phyloP scores from a whole-genome alignment of 2,113 vertebrate genomes.

The Vicugna pacos region DNA sequence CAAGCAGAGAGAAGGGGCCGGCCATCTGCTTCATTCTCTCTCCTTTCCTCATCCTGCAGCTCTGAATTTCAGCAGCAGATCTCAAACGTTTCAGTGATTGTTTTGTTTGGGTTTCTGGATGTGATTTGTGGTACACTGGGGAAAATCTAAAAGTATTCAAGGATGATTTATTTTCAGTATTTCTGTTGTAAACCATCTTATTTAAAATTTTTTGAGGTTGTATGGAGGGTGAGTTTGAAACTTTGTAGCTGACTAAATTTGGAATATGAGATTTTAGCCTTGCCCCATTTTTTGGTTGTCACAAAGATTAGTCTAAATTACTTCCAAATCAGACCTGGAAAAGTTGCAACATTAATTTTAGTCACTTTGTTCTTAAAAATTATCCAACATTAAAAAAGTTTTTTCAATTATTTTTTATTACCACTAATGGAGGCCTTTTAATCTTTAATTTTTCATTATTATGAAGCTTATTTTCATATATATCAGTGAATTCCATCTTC shows the following conservation, averaged over 20 bases:
- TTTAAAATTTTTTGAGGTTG: constrained; percentile 77
- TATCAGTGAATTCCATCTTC: neutral
- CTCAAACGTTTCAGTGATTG: constrained; percentile 68
- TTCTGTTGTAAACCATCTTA: constrained; percentile 83
- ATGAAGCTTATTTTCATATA: neutral
- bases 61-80: constrained; percentile 64
- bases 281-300: constrained; percentile 61
- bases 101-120: constrained; percentile 83
- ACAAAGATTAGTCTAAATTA: constrained; percentile 71
- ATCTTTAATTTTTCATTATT: neutral
- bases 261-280: constrained; percentile 78
- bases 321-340: constrained; percentile 47
- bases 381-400: constrained; percentile 1
- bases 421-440: neutral
- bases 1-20: neutral
- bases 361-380: constrained; percentile 36
- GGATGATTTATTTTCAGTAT: constrained; percentile 85
- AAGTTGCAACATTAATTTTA: constrained; percentile 69
- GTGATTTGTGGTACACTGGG: constrained; percentile 80
- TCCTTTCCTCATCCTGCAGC: constrained; percentile 21
- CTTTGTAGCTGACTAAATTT: constrained; percentile 77
- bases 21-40: fast-evolving
- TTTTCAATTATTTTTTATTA: neutral
- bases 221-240: constrained; percentile 48
- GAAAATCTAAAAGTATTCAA: constrained; percentile 78